Evolutionary conservation across 37 sponge, comb jelly and placozoan species (phyloP).

Genomic region (Ianthella basta): DNA sequence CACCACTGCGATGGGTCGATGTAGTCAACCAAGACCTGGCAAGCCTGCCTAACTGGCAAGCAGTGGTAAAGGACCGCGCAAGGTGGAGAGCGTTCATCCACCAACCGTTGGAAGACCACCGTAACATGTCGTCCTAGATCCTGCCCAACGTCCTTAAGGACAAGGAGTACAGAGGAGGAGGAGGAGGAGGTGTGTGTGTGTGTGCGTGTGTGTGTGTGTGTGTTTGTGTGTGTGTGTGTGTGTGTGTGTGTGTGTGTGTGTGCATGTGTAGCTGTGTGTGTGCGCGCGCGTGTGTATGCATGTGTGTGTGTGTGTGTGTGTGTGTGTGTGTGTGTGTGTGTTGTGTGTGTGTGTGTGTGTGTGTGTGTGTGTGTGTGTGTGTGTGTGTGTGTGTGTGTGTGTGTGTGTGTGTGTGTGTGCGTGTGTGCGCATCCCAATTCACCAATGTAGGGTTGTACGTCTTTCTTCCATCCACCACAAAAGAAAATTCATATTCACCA

Average conservation of each 20-base stretch:
- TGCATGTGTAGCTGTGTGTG: conserved; percentile 24
- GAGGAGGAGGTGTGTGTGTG: conserved; percentile 12
- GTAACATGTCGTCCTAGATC: no score
- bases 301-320: conserved; percentile 26
- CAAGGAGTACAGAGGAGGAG: no score
- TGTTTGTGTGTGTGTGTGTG: conserved; percentile 9
- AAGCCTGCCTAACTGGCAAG: no score
- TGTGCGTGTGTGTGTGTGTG: conserved; percentile 13
- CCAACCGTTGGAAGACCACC: no score
- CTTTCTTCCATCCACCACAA: not conserved
- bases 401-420: not conserved
- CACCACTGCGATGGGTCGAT: no score
- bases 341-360: conserved; percentile 8
- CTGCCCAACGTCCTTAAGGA: no score
- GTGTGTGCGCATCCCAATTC: not conserved
- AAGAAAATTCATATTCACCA: not conserved
- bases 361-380: conserved; percentile 1
- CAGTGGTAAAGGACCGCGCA: no score
- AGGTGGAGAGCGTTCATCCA: no score
- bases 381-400: not conserved
- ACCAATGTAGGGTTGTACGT: not conserved
- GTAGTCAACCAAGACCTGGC: no score
- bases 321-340: conserved; percentile 24
- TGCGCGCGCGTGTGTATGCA: conserved; percentile 12
- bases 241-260: conserved; percentile 7